phyloP scores from a whole-genome alignment of 2,888 invertebrate species.

The Drosophila differens region DNA sequence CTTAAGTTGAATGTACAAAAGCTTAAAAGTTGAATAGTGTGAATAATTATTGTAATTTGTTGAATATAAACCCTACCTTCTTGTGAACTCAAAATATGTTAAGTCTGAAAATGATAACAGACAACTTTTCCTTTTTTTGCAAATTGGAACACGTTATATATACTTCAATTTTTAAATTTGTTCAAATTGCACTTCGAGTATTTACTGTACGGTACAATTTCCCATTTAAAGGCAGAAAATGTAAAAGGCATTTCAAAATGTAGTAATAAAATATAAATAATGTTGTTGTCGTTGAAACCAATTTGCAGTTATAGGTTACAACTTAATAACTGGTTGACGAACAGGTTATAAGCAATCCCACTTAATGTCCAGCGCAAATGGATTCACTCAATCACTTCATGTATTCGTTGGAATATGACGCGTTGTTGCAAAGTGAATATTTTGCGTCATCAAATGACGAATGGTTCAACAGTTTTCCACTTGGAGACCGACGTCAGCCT shows the following conservation, averaged over 20 bases:
- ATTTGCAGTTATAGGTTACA: slow-evolving; percentile 16
- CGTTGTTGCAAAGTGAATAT: slow-evolving; percentile 3
- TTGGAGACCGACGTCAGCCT: slow-evolving; percentile 7
- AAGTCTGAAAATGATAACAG: neutral
- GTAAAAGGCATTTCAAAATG: neutral
- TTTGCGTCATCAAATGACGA: slow-evolving; percentile 49
- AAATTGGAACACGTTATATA: neutral
- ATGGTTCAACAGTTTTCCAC: neutral
- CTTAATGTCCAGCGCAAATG: slow-evolving; percentile 10
- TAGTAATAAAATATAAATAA: neutral
- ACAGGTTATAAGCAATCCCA: slow-evolving; percentile 33
- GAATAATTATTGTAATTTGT: neutral
- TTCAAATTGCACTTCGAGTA: neutral
- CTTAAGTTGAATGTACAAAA: neutral
- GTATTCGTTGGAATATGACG: slow-evolving; percentile 17
- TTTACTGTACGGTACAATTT: slow-evolving; percentile 4
- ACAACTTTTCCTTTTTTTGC: neutral
- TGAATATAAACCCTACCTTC: neutral
- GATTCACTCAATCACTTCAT: neutral
- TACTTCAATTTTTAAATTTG: neutral
- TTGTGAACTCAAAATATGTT: neutral
- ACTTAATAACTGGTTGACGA: slow-evolving; percentile 30
- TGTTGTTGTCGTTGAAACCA: slow-evolving; percentile 1
- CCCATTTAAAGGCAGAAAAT: neutral
- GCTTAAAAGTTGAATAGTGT: too few species aligned